Evolutionary conservation across 2,888 invertebrate species (phyloP).

Genomic region (Lampropteryx suffumata): DNA sequence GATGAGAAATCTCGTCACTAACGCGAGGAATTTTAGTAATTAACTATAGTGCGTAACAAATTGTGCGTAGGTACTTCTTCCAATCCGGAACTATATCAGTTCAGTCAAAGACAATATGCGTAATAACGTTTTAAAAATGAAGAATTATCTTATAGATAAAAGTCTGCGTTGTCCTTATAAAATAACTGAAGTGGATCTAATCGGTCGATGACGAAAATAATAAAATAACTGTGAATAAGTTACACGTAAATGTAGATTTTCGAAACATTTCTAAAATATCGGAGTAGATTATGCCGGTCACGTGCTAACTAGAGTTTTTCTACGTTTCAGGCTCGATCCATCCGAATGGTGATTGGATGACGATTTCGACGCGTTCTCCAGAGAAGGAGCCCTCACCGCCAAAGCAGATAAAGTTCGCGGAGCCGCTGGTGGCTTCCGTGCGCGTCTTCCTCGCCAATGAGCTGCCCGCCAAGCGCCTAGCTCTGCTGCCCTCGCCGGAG

Average conservation of each 20-base stretch:
- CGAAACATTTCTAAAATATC: too few species aligned
- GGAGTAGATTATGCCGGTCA: too few species aligned
- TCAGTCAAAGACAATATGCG: too few species aligned
- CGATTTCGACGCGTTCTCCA: slow-evolving; percentile 72
- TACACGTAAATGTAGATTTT: too few species aligned
- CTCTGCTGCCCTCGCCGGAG: slow-evolving; percentile 46
- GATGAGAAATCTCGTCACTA: slow-evolving; percentile 1
- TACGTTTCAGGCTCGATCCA: slow-evolving; percentile 73
- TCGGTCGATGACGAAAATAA: too few species aligned
- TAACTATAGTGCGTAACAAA: too few species aligned
- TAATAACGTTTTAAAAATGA: too few species aligned
- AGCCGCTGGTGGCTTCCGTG: slow-evolving; percentile 77
- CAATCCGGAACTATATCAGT: too few species aligned
- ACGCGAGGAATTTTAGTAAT: neutral
- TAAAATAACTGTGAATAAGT: too few species aligned
- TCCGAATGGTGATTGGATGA: slow-evolving; percentile 80
- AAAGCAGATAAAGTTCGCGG: slow-evolving; percentile 68
- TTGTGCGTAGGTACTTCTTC: neutral
- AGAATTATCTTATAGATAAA: too few species aligned
- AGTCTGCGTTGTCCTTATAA: too few species aligned
- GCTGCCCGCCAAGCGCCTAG: slow-evolving; percentile 66
- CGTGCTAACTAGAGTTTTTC: slow-evolving; percentile 14
- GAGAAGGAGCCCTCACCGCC: slow-evolving; percentile 70
- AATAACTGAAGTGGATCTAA: too few species aligned
- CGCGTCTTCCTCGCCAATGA: slow-evolving; percentile 74